These are phyloP conservation scores for Noctuana brunneofusca DNA, from an alignment of 2,888 invertebrate species.

Conservation along the genomic window DNA sequence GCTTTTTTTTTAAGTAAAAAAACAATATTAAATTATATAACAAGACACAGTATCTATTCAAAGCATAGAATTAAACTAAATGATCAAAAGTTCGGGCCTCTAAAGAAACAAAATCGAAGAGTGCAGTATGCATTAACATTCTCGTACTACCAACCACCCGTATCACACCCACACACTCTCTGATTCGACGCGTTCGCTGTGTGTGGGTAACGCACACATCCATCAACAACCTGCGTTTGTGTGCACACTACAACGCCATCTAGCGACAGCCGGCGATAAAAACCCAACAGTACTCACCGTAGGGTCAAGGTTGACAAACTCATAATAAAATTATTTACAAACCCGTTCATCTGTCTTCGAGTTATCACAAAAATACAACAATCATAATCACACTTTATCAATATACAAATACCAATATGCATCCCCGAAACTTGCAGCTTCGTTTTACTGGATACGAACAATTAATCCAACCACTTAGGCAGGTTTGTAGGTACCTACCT, in stretches of 20 bases:
- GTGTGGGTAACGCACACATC: slow-evolving; percentile 65
- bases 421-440: slow-evolving; percentile 40
- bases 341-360: slow-evolving; percentile 54
- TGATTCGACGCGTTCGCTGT: slow-evolving; percentile 45
- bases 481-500: no score
- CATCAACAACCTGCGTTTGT: slow-evolving; percentile 45
- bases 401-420: slow-evolving; percentile 35
- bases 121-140: slow-evolving; percentile 42
- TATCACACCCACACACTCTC: slow-evolving; percentile 52
- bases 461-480: background rate
- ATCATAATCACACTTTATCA: slow-evolving; percentile 10
- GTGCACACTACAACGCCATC: slow-evolving; percentile 67
- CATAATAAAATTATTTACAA: slow-evolving; percentile 68
- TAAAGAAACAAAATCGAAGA: slow-evolving; percentile 1
- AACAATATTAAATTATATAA: no score
- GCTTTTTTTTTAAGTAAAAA: no score
- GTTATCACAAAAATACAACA: slow-evolving; percentile 36
- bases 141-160: slow-evolving; percentile 44
- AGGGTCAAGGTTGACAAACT: slow-evolving; percentile 78
- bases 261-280: slow-evolving; percentile 58
- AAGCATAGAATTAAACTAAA: no score
- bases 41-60: no score
- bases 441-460: background rate
- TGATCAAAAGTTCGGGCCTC: background rate
- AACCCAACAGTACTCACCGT: slow-evolving; percentile 42